Base-by-base conservation (phyloP, 2,888 invertebrate species). In the Alloplasta piceator region DNA sequence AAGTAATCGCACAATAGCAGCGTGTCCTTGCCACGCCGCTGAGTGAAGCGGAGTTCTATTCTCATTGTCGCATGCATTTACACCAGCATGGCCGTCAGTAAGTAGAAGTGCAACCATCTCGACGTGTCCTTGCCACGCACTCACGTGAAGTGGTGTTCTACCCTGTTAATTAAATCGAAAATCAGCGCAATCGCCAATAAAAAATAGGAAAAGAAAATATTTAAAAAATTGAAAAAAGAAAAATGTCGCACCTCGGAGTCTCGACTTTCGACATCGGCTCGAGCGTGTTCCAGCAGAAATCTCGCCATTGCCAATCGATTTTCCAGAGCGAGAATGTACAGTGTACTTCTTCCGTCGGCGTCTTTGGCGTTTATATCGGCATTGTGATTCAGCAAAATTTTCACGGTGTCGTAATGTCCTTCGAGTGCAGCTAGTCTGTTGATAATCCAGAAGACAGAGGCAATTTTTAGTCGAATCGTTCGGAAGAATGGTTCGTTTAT, bases 11-110 rank as follows among this genome's bases (percentile, higher is more conserved):
- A 98, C 97, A 52, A 97, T 97, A 64, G 95, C 94, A 50, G 96
- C 95, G 88, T 98, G 97, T 0, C 98, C 98, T 90, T 98, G 97
- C 98, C 98, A 98, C 68, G 98, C 97, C 12, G 98, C 98, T 46
- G 98, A 98, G 93, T 98, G 98, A 82, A 98, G 93, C 0, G 98
- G 97, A 0, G 98, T 98, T 78, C 98, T 94, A 83, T 95, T 95
- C 92, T 98, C 98, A 83, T 96, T 94, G 93, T 98, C 98, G 83
- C 96, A 95, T 0, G 97, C 97, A 91, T 98, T 98, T 0, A 98
- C 97, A 87, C 95, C 94, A 1, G 98, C 98, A 70, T 96, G 95
- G n/a, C 96, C 97, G 92, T 95, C 94, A 86, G 95, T 95, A 64
- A 98, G 94, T 38, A 98, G 93, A 41, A 98, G 92, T 82, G 96